Percentiles rank a stretch among this genome's conserved stretches.
phyloP scores from a whole-genome alignment of 2,797 vertebrate genomes.

The Aphelocoma californica region DNA sequence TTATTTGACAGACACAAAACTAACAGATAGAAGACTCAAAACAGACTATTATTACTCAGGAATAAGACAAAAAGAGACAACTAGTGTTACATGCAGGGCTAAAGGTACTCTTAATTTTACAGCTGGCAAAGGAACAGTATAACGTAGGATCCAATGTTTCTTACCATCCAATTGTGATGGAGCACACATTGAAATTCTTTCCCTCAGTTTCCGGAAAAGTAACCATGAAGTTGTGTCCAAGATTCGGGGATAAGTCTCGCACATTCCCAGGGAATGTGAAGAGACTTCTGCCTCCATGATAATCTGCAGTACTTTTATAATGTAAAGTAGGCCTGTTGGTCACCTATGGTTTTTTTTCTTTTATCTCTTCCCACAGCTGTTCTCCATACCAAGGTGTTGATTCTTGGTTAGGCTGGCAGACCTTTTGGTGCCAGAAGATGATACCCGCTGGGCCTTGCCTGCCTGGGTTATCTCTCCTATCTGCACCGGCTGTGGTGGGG shows the following conservation, averaged over 20 bases:
- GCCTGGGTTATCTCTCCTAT: neutral
- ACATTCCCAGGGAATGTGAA: neutral
- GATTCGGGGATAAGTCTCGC: accelerated
- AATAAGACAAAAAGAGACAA: neutral
- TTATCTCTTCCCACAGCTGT: neutral
- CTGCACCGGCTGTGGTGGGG: neutral
- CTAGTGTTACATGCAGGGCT: too few species aligned
- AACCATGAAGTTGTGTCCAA: neutral
- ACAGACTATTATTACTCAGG: neutral
- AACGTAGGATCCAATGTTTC: neutral
- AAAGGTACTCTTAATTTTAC: neutral
- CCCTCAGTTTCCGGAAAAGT: neutral
- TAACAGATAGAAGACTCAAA: neutral
- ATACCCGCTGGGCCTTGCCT: neutral
- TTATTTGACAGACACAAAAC: neutral
- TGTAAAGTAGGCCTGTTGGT: neutral
- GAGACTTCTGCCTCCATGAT: neutral
- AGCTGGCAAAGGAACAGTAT: neutral
- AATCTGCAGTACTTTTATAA: neutral
- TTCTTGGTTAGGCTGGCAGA: neutral
- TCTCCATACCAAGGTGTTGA: neutral
- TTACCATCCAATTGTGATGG: neutral
- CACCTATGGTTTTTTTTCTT: neutral
- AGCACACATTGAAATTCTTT: neutral
- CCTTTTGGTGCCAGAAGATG: neutral